Base-by-base conservation (phyloP, 1,140 invertebrate genomes). In the Druon quercuslanigerum region DNA sequence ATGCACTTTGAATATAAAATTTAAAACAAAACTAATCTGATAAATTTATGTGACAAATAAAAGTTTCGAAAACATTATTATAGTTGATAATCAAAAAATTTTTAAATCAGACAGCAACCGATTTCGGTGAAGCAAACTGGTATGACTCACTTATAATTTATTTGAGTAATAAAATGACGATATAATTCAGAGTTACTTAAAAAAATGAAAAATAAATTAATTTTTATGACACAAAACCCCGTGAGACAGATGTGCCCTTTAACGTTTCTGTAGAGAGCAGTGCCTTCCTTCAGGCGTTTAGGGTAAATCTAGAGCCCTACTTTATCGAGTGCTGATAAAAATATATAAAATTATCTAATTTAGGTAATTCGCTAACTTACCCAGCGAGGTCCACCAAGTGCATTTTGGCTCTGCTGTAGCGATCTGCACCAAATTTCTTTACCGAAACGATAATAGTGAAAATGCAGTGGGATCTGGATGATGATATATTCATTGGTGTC, bases 341-440 rank as follows among this genome's bases (percentile, higher is more conserved):
- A 3, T 60, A 12, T 8, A 33, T 60, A 19, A 46, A 54, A 51
- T 20, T 66, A 50, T 12, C 56, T 9, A 46, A 46, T 46, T 46
- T 0, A 9, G 40, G 40, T 46, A 46, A 66, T 17, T 66, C 57
- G 46, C 14, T 2, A 25, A 90, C 91, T 73, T 90, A 94, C 94
- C 94, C 94, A 75, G 94, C 94, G 19, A 95, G 88, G 88, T 95
- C 94, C 9, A 95, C 94, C 11, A 95, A 85, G 87, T 95, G 93
- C 25, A 95, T 88, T 86, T 95, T 95, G 4, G 94, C 92, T 84
- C 91, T 90, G 51, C 90, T 87, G 50, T 93, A 90, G 20, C 87
- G 91, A 17, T 92, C 90, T 73, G 90, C 91, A 5, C 91, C 90
- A 46, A 89, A 81, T 77, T 92, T 90, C 71, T 92, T 90, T 11